These are phyloP conservation scores for Halisarca cf. caerulea DNA, from an alignment of 37 sponge, comb jelly and placozoan genomes.

Conservation along the genomic window DNA sequence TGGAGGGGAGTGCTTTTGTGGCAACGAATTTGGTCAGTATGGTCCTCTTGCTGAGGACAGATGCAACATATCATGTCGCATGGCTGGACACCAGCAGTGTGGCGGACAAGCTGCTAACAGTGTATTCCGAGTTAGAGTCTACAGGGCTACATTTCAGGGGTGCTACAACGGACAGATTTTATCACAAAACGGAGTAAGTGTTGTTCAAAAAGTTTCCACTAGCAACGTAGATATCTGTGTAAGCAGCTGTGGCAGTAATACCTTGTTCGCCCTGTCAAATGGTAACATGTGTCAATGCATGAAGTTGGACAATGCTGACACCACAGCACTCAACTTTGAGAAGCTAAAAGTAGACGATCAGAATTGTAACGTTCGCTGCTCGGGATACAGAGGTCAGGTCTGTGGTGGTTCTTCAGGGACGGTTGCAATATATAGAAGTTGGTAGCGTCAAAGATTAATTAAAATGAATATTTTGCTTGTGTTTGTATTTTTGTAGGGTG, in stretches of 20 bases:
- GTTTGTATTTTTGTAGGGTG: too few species aligned
- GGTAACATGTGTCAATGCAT: neutral
- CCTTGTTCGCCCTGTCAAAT: neutral
- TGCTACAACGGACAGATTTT: neutral
- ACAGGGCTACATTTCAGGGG: conserved; percentile 11
- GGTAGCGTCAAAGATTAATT: too few species aligned
- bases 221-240: neutral
- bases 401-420: conserved; percentile 10
- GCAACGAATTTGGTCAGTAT: conserved; percentile 32
- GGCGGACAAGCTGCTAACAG: conserved; percentile 26
- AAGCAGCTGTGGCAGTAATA: neutral
- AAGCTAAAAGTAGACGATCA: neutral
- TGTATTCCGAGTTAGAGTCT: conserved; percentile 27
- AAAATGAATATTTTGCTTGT: too few species aligned
- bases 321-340: too few species aligned
- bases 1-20: conserved; percentile 40
- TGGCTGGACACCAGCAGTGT: neutral
- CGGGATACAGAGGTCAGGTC: neutral
- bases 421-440: conserved; percentile 2
- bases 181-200: too few species aligned
- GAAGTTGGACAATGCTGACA: neutral
- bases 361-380: conserved; percentile 13
- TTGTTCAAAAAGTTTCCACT: too few species aligned
- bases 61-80: conserved; percentile 19
- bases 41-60: conserved; percentile 12